Percentiles rank a stretch among this genome's conserved stretches.
Evolutionary conservation across 2,888 invertebrate genomes (phyloP).

Genomic region (Esperia sulphurella): DNA sequence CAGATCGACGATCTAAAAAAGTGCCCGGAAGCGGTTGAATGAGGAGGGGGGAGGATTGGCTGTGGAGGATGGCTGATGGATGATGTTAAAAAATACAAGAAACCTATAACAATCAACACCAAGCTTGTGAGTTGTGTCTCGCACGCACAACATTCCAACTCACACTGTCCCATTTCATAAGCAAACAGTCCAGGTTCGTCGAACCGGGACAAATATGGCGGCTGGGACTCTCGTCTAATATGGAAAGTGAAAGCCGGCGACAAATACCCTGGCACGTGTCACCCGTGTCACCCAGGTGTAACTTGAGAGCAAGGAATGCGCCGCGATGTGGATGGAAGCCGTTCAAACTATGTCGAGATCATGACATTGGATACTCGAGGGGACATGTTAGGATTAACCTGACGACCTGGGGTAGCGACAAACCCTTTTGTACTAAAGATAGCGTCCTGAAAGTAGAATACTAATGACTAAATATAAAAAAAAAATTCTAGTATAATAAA

Average conservation of each 20-base stretch:
- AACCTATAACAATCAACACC: too few relatives aligned
- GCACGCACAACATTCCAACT: constrained; percentile 29
- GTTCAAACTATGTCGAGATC: constrained; percentile 23
- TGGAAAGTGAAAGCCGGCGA: constrained; percentile 63
- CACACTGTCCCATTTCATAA: background rate
- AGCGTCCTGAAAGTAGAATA: too few relatives aligned
- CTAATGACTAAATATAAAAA: too few relatives aligned
- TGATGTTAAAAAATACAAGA: too few relatives aligned
- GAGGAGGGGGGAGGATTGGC: too few relatives aligned
- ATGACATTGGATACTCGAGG: background rate
- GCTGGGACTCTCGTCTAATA: constrained; percentile 30
- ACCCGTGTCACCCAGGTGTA: constrained; percentile 26
- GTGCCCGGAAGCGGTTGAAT: too few relatives aligned
- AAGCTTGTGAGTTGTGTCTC: too few relatives aligned
- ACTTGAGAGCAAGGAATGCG: constrained; percentile 45
- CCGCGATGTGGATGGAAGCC: constrained; percentile 26
- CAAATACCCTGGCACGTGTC: constrained; percentile 41
- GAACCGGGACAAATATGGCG: constrained; percentile 28
- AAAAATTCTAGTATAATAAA: too few relatives aligned
- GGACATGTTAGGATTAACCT: background rate
- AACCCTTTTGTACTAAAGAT: too few relatives aligned
- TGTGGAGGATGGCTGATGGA: too few relatives aligned
- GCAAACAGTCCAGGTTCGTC: constrained; percentile 48
- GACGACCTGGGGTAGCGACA: too few relatives aligned
- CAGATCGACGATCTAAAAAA: too few relatives aligned